phyloP scores from a whole-genome alignment of 2,888 invertebrate genomes.

The Nephrotoma guestfalica region DNA sequence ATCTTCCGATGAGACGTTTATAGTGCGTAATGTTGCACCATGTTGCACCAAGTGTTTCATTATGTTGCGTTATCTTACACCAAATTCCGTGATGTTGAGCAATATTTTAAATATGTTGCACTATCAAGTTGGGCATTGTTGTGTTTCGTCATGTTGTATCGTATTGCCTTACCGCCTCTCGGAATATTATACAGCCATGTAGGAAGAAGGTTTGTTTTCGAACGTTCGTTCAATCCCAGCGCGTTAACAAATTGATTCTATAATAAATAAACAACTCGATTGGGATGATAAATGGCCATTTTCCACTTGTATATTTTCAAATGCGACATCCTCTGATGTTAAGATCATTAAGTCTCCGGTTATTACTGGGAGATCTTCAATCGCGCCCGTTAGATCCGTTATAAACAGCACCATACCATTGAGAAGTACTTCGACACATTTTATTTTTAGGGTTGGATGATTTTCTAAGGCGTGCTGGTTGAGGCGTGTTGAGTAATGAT shows the following conservation, averaged over 20 bases:
- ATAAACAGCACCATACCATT: slow-evolving; percentile 37
- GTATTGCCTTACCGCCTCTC: slow-evolving; percentile 44
- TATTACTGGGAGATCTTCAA: slow-evolving; percentile 53
- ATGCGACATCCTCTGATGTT: slow-evolving; percentile 21
- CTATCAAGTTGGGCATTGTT: too few species aligned
- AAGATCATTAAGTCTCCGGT: slow-evolving; percentile 49
- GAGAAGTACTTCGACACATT: slow-evolving; percentile 6
- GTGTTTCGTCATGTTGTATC: too few species aligned
- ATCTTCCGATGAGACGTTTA: too few species aligned
- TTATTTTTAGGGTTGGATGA: slow-evolving; percentile 26
- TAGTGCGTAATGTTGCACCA: too few species aligned
- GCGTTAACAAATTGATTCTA: slow-evolving; percentile 19
- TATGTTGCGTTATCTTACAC: too few species aligned
- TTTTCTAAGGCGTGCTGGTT: slow-evolving; percentile 61
- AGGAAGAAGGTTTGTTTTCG: slow-evolving; percentile 37
- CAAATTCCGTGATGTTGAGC: too few species aligned
- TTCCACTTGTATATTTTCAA: slow-evolving; percentile 41
- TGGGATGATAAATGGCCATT: slow-evolving; percentile 40
- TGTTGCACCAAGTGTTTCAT: too few species aligned
- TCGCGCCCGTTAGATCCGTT: slow-evolving; percentile 38
- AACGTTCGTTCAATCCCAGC: slow-evolving; percentile 30
- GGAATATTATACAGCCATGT: slow-evolving; percentile 43
- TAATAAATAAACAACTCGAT: slow-evolving; percentile 24
- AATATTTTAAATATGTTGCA: too few species aligned
- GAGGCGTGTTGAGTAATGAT: slow-evolving; percentile 39